Conservation (phyloP, 2,888 invertebrate genomes). For the Sphecodes monilicornis region DNA sequence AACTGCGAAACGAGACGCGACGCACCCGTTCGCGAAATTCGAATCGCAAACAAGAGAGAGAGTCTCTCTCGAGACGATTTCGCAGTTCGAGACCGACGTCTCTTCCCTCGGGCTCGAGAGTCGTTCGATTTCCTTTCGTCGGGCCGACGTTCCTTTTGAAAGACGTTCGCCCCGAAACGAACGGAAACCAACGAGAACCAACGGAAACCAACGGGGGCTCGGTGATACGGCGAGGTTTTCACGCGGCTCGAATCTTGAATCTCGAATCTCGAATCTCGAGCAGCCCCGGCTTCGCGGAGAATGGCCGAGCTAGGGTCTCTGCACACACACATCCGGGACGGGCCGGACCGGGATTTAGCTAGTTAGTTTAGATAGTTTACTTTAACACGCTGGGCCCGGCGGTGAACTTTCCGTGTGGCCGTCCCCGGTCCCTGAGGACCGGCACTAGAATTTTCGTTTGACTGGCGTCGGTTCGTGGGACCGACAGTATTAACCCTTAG, state of each 20-base stretch:
- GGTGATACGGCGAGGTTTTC: neutral
- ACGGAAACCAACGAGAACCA: neutral
- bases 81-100: neutral
- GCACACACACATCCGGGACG: too few relatives aligned
- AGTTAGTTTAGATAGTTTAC: too few relatives aligned
- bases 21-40: neutral
- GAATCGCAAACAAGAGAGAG: neutral
- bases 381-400: too few relatives aligned
- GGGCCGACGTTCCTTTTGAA: neutral
- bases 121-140: neutral
- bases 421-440: too few relatives aligned
- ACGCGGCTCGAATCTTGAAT: too few relatives aligned
- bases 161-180: neutral
- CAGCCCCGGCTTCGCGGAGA: neutral
- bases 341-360: too few relatives aligned
- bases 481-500: too few relatives aligned
- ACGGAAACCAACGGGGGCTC: neutral
- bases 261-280: neutral
- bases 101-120: neutral
- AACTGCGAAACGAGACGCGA: neutral
- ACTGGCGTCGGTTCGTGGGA: too few relatives aligned
- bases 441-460: too few relatives aligned
- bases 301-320: neutral
- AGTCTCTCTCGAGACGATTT: neutral
- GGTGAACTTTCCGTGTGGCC: too few relatives aligned